Base-by-base conservation (phyloP, 2,113 vertebrate species). In the Colossoma macropomum region DNA sequence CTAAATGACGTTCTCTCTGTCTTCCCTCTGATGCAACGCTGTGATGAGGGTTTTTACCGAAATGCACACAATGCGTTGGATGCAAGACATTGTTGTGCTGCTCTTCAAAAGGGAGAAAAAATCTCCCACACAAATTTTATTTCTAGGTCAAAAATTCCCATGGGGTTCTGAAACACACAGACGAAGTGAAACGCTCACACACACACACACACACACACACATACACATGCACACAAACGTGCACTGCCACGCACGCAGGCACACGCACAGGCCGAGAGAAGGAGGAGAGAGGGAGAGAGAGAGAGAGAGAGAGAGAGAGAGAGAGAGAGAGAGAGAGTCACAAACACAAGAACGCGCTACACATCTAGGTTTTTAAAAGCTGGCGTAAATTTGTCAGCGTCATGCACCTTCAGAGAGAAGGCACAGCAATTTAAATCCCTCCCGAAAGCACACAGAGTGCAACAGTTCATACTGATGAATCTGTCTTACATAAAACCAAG, bases 61-160 rank as follows among this genome's bases (percentile, higher is more conserved):
- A 84, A 87, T 82, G 85, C 87, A 74, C 84, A 88, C 89, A 85
- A 81, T 88, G 89, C 56, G 77, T 90, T 85, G 85, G 86, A 82
- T 85, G 86, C 59, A 82, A 87, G 81, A 92, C 87, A 86, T 86
- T 90, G 87, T 86, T 90, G 87, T 91, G 88, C 88, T 84, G 84
- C 87, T 90, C 86, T 89, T 92, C 90, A 90, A 89, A 90, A 90
- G 85, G 89, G 75, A 27, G 23, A 38, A 27, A 91, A 45, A 89
- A 91, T 88, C 48, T 90, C 92, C 93, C 84, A 89, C 82, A 90
- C 88, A 84, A 88, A 86, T 88, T 88, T 79, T 86, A 85, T 94
- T 92, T 91, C 78, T 79, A 91, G 48, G 87, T 87, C 88, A 77
- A 83, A 91, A 91, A 94, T 86, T 87, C 87, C 88, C 90, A 87